Percentiles rank a stretch among this genome's conserved stretches.
Evolutionary conservation across 2,888 invertebrate genomes (phyloP).

Genomic region (Digitonthophagus gazella): DNA sequence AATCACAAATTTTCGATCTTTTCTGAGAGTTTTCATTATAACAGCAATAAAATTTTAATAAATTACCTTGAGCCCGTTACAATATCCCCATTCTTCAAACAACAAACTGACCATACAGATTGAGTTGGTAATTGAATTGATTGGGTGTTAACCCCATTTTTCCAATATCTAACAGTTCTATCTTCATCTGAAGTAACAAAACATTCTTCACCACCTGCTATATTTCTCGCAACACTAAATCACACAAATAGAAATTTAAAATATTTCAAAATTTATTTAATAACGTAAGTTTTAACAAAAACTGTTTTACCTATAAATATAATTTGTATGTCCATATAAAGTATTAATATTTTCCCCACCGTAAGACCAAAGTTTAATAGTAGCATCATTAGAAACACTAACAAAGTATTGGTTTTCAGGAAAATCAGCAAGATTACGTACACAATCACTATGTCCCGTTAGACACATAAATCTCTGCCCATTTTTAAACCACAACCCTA

Average conservation of each 20-base stretch:
- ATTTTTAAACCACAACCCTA: slow-evolving; percentile 76
- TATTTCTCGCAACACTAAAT: slow-evolving; percentile 59
- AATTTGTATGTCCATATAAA: slow-evolving; percentile 82
- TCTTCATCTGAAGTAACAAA: slow-evolving; percentile 90
- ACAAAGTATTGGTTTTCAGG: slow-evolving; percentile 73
- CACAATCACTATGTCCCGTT: slow-evolving; percentile 89
- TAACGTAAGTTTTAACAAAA: neutral
- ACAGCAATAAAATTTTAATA: too few relatives aligned
- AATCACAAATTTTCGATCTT: too few relatives aligned
- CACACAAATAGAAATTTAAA: slow-evolving; percentile 15
- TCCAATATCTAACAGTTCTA: slow-evolving; percentile 80
- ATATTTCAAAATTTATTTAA: neutral
- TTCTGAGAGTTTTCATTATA: neutral
- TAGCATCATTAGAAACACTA: slow-evolving; percentile 91
- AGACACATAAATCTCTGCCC: slow-evolving; percentile 67
- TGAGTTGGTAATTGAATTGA: slow-evolving; percentile 77
- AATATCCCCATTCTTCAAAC: slow-evolving; percentile 84
- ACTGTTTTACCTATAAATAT: slow-evolving; percentile 64
- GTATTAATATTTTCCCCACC: slow-evolving; percentile 74
- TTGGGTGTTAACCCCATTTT: slow-evolving; percentile 60
- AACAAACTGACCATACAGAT: slow-evolving; percentile 85
- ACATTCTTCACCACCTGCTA: slow-evolving; percentile 55
- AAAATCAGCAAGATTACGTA: slow-evolving; percentile 70
- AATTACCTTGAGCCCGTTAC: slow-evolving; percentile 67
- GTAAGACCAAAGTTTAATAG: slow-evolving; percentile 80